Evolutionary conservation across 2,113 vertebrate genomes (phyloP), one percentile per base, ranked within the genome.

Genomic region (Dascyllus trimaculatus): DNA sequence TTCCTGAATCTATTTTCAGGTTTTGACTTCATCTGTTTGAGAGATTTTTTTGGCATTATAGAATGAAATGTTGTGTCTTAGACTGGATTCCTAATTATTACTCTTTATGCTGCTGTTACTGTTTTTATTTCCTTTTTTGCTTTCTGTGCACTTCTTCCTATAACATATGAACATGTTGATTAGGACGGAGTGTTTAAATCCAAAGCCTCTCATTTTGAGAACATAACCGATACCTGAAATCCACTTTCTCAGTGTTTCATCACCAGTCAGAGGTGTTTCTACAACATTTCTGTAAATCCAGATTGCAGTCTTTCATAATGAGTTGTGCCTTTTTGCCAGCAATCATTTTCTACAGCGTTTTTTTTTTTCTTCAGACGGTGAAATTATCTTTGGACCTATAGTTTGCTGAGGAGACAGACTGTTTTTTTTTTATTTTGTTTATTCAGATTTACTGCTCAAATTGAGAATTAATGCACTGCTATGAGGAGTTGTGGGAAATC

Each of bases 281-380:
- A 48, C 60, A 60, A n/a, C 21, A 9, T 57, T 54, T 43, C 48
- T 74, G 51, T 66, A 63, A 77, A 70, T 57, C 5, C 26, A 29
- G 22, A 51, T 59, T 8, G 4, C 35, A 45, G 4, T 59, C 0
- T 53, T 71, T 69, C 22, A 67, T 24, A 6, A 70, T 85, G 59
- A 86, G 51, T 85, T 90, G 87, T 90, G 88, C 88, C 87, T 92
- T 91, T 77, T 71, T 78, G 51, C 82, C 72, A 78, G 61, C 71
- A 80, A 11, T 81, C 52, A 4, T 78, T 85, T 86, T 53, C 14
- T 58, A 7, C 21, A 59, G 9, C 32, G 2, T 38, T 53, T 40
- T 0, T 57, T 71, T 11, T 40, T 45, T 66, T 48, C 13, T 59
- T 52, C 25, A 63, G 54, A 53, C 59, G 14, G 5, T 51, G 10